These are phyloP conservation scores for Gandaritis pyraliata DNA, from an alignment of 2,888 invertebrate genomes.

Conservation along the genomic window DNA sequence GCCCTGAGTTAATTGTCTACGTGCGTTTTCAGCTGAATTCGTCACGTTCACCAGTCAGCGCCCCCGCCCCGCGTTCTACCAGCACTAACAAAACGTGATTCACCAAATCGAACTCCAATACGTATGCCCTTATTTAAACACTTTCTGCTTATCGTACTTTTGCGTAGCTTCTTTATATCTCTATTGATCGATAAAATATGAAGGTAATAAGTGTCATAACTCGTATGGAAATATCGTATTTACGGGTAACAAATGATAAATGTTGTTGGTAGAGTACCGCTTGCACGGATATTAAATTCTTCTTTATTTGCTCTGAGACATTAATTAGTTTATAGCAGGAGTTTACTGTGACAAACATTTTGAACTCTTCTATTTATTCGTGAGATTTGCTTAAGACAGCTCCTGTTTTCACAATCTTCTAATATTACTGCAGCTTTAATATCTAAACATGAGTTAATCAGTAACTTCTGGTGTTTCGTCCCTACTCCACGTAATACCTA, in stretches of 20 bases:
- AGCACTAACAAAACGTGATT: conserved; percentile 56
- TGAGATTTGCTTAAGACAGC: no score
- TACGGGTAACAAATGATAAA: conserved; percentile 53
- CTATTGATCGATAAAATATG: conserved; percentile 41
- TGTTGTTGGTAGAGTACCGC: conserved; percentile 50
- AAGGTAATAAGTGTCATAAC: conserved; percentile 45
- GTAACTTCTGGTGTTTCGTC: no score
- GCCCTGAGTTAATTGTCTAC: conserved; percentile 76
- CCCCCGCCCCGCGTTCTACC: conserved; percentile 42
- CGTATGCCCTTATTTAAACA: conserved; percentile 39
- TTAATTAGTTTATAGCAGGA: conserved; percentile 52
- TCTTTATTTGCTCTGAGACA: conserved; percentile 53
- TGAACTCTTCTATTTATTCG: neutral
- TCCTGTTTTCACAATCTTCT: no score
- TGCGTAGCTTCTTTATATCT: conserved; percentile 41
- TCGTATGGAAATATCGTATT: conserved; percentile 48
- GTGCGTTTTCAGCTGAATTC: conserved; percentile 74
- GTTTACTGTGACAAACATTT: conserved; percentile 36
- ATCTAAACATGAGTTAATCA: no score
- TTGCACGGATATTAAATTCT: conserved; percentile 57
- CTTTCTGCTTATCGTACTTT: conserved; percentile 50
- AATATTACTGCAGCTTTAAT: no score
- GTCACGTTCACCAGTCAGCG: conserved; percentile 65
- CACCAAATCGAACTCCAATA: conserved; percentile 47
- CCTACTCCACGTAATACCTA: no score